Conservation (phyloP, 2,888 invertebrate genomes). For the Mythimna vitellina region DNA sequence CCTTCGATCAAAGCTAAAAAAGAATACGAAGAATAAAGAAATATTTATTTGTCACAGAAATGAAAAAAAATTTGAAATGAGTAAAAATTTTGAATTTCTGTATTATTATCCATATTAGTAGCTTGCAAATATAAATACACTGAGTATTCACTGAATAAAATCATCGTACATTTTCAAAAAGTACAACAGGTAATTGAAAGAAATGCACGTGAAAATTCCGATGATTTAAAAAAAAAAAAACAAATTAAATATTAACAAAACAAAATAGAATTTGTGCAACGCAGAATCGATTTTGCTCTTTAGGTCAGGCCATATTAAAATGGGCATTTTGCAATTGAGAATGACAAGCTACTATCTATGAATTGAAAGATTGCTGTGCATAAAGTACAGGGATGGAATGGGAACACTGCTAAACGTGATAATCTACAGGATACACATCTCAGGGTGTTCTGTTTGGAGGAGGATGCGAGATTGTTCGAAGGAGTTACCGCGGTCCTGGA, state of each 20-base stretch:
- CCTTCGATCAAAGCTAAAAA: neutral
- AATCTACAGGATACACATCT: neutral
- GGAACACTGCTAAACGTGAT: neutral
- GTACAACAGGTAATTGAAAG: neutral
- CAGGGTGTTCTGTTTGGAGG: neutral
- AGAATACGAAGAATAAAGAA: no score
- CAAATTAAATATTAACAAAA: neutral
- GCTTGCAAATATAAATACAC: neutral
- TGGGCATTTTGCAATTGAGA: constrained; percentile 56
- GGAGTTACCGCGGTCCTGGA: no score
- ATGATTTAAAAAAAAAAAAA: neutral
- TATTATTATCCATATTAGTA: no score
- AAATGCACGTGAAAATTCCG: neutral
- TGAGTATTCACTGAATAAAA: neutral
- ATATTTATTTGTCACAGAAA: no score
- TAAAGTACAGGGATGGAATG: constrained; percentile 54
- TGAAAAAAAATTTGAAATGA: no score
- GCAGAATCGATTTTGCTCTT: constrained; percentile 52
- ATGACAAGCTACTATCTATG: constrained; percentile 53
- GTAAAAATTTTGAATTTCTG: no score
- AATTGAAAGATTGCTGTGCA: constrained; percentile 57
- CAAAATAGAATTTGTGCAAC: constrained; percentile 38
- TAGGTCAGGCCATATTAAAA: constrained; percentile 41
- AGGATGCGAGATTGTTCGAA: no score
- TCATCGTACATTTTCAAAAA: neutral